These are phyloP conservation scores for Origma solitaria DNA, from an alignment of 2,113 vertebrate genomes.

Conservation along the genomic window DNA sequence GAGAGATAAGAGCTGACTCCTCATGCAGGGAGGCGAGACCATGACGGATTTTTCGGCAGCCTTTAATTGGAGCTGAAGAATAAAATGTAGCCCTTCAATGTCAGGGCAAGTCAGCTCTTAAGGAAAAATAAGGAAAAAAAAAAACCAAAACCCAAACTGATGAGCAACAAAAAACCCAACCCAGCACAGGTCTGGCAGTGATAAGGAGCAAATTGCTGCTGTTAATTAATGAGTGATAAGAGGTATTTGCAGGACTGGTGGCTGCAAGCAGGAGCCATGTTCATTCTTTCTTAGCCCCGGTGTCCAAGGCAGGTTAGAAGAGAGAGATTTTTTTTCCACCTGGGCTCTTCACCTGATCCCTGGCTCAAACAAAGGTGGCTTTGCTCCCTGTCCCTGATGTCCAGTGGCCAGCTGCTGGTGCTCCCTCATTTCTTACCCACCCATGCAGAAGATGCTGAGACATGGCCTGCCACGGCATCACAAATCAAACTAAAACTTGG, in stretches of 20 bases:
- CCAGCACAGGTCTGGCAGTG: not conserved
- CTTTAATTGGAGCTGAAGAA: slow-evolving; percentile 46
- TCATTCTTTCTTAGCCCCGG: not conserved
- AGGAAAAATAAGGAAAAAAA: not conserved
- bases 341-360: not conserved
- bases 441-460: not conserved
- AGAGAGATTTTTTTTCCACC: not conserved
- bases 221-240: not conserved
- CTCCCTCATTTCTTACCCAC: not conserved
- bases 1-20: slow-evolving; percentile 52
- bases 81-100: slow-evolving; percentile 19
- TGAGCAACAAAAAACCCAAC: not conserved
- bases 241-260: not conserved
- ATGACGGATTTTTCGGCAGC: slow-evolving; percentile 55
- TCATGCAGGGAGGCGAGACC: slow-evolving; percentile 35
- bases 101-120: not conserved
- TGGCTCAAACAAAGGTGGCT: not conserved
- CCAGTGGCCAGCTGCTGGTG: not conserved
- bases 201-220: not conserved
- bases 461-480: fast-evolving
- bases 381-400: fast-evolving
- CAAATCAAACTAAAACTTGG: not conserved
- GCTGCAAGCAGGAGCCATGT: not conserved
- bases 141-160: fast-evolving
- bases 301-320: not conserved